Conservation (phyloP, 2,888 invertebrate genomes). For the Cephus runcator region DNA sequence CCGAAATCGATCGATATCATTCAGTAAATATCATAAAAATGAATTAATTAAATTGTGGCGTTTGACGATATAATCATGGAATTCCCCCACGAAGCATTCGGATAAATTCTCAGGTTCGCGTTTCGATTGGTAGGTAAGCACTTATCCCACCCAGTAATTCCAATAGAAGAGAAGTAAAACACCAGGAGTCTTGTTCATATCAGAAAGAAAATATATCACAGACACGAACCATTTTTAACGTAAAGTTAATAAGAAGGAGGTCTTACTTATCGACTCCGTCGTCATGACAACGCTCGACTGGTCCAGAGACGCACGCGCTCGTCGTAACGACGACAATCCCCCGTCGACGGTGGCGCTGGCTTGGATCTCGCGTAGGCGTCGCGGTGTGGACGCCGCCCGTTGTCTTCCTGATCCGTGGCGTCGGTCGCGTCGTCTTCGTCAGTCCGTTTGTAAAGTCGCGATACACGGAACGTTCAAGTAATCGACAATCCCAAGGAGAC, state of each 20-base stretch:
- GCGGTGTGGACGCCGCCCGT: slow-evolving; percentile 41
- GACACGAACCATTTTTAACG: neutral
- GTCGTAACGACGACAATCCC: slow-evolving; percentile 15
- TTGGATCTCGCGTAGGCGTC: slow-evolving; percentile 29
- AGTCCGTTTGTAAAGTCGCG: neutral
- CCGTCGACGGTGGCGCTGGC: slow-evolving; percentile 13
- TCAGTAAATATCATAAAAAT: neutral
- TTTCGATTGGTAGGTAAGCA: neutral
- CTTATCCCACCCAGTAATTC: neutral
- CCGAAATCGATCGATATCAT: neutral
- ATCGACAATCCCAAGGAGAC: neutral
- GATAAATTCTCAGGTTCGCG: neutral
- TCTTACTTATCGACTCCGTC: slow-evolving; percentile 2
- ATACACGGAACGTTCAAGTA: neutral
- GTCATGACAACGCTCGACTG: slow-evolving; percentile 19
- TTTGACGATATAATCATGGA: neutral
- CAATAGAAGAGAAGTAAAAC: neutral
- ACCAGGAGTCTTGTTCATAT: neutral
- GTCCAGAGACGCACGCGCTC: slow-evolving; percentile 16
- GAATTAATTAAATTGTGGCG: neutral
- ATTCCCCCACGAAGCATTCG: neutral
- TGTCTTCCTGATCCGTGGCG: slow-evolving; percentile 11
- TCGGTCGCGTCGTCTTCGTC: slow-evolving; percentile 5
- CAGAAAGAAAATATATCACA: neutral
- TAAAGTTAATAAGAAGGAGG: neutral